phyloP scores from a whole-genome alignment of 2,888 invertebrate species.

The Gerris lacustris region DNA sequence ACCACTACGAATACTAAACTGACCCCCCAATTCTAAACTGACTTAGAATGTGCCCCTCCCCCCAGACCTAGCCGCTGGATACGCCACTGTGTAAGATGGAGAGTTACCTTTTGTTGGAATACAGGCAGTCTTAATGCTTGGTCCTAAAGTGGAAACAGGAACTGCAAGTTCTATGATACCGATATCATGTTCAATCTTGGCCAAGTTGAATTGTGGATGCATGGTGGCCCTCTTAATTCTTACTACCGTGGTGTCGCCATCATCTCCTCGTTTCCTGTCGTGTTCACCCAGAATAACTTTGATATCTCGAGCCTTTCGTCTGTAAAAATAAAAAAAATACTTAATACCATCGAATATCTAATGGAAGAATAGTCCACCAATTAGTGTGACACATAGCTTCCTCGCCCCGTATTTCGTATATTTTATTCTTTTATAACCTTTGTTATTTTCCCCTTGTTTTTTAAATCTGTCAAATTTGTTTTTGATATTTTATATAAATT shows the following conservation, averaged over 20 bases:
- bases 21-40: too few species aligned
- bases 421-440: too few species aligned
- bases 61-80: too few species aligned
- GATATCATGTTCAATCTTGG: slow-evolving; percentile 72
- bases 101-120: slow-evolving; percentile 47
- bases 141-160: slow-evolving; percentile 41
- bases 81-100: not conserved
- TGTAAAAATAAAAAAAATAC: not conserved
- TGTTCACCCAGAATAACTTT: slow-evolving; percentile 59
- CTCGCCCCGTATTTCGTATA: too few species aligned
- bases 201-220: slow-evolving; percentile 59
- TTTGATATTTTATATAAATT: too few species aligned
- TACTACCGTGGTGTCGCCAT: slow-evolving; percentile 44
- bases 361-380: too few species aligned
- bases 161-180: slow-evolving; percentile 57
- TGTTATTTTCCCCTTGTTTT: too few species aligned
- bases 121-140: slow-evolving; percentile 57
- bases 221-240: slow-evolving; percentile 45
- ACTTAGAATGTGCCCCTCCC: too few species aligned
- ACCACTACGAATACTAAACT: too few species aligned
- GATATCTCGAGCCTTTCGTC: slow-evolving; percentile 36
- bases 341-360: too few species aligned
- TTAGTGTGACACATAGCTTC: too few species aligned
- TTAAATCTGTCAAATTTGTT: too few species aligned
- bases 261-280: slow-evolving; percentile 48